A percentile compares a stretch with the other conserved stretches of the same genome.
Conservation (phyloP, 2,797 vertebrate genomes). For the Myotis daubentonii region DNA sequence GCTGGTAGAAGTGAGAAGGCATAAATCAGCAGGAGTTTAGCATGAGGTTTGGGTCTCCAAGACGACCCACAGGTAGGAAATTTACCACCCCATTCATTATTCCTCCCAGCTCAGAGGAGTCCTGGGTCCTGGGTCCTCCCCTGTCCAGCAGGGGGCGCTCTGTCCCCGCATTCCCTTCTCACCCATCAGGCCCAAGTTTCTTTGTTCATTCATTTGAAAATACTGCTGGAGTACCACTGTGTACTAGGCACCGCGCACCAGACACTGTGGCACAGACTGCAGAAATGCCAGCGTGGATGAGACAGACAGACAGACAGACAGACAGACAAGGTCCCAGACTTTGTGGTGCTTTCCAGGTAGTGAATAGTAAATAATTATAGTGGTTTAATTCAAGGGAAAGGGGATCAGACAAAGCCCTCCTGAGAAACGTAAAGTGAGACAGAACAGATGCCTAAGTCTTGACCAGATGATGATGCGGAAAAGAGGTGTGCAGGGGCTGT, state of each 20-base stretch:
- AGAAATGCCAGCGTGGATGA: neutral
- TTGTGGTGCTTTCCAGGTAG: neutral
- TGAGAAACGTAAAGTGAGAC: conserved; percentile 19
- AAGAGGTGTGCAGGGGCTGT: neutral
- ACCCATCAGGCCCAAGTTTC: neutral
- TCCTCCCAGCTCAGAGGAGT: neutral
- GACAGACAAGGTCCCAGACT: neutral
- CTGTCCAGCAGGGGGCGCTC: conserved; percentile 62
- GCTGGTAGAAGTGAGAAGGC: neutral
- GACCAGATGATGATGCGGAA: neutral
- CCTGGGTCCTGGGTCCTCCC: neutral
- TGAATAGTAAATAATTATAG: neutral
- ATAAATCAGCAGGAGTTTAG: neutral
- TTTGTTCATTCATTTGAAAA: conserved; percentile 62
- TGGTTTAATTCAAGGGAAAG: conserved; percentile 18
- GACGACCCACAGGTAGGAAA: neutral
- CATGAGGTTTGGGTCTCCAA: neutral
- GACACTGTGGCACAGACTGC: neutral
- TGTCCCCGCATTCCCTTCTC: neutral
- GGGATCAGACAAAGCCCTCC: neutral
- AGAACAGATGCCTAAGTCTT: conserved; percentile 23
- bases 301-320: neutral
- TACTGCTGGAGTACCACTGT: neutral
- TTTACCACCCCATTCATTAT: neutral
- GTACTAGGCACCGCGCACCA: conserved; percentile 36